Evolutionary conservation across 2,113 vertebrate species (phyloP), one percentile per base, ranked within the genome.

Genomic region (Pseudorectes ferrugineus): DNA sequence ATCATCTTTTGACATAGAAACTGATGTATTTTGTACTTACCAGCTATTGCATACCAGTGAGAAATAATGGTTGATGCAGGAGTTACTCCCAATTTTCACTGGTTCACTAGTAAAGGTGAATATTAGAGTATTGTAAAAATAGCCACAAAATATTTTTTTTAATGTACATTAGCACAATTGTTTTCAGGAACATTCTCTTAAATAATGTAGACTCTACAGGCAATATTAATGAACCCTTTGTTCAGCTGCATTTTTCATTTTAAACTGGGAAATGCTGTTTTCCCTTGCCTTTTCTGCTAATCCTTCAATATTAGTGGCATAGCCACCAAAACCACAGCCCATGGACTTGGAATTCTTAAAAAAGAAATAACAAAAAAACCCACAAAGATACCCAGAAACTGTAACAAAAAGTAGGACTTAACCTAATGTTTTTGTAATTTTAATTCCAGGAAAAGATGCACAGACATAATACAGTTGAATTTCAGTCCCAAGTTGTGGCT

Each of bases 351-450:
- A 62, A 42, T 51, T 14, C 21, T 42, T 45, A 2, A 29, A 6
- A 26, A 55, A 15, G 10, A 5, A 5, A 7, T 1, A 65, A 9
- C 7, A 33, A 70, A 57, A 28, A 2, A n/a, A 22, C 24, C 16
- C 6, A 35, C 1, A 51, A 51, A 57, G 12, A 9, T 3, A 8
- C 0, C 0, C 6, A 17, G 36, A n/a, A 71, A 12, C 1, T 51
- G 11, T 8, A 51, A 38, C 7, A 45, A 58, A 48, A 70, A 33
- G 2, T 28, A 58, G 20, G 12, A 80, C 51, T 66, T 58, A 35
- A 57, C 3, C 11, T 10, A 33, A 24, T 45, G 43, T 2, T 43
- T 43, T 25, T 24, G 9, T 35, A 45, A 48, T 29, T 75, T 83
- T 28, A 43, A 36, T 89, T 71, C 48, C 52, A 3, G 2, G n/a